Percentiles rank a stretch among this genome's conserved stretches.
These are phyloP conservation scores for Aleiodes leptofemur DNA, from an alignment of 2,888 invertebrate species.

Conservation along the genomic window DNA sequence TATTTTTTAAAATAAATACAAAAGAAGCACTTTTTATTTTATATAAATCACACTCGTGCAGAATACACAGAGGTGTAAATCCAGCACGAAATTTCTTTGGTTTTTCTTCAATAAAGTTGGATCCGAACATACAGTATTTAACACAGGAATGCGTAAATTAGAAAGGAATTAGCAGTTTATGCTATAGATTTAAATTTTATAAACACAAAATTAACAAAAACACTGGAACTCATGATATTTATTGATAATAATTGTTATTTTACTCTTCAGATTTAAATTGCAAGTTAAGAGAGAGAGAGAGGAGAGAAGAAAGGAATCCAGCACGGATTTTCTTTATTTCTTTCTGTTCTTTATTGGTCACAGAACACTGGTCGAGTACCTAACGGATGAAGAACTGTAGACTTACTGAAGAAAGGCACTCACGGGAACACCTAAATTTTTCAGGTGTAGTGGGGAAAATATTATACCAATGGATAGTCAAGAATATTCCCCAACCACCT, in stretches of 20 bases:
- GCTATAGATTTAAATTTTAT: slow-evolving; percentile 2
- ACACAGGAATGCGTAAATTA: no score
- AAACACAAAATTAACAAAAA: slow-evolving; percentile 6
- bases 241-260: neutral
- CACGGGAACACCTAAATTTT: slow-evolving; percentile 22
- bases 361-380: neutral
- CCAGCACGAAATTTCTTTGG: neutral
- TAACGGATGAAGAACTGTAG: slow-evolving; percentile 26
- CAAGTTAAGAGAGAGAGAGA: no score
- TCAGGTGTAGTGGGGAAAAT: slow-evolving; percentile 22
- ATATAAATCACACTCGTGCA: no score
- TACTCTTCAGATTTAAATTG: neutral
- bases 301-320: neutral
- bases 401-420: slow-evolving; percentile 29
- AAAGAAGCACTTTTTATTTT: neutral
- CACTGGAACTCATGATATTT: slow-evolving; percentile 4
- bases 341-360: no score
- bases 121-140: neutral
- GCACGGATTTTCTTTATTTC: no score
- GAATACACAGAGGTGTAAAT: slow-evolving; percentile 16
- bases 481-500: slow-evolving; percentile 3
- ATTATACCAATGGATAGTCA: slow-evolving; percentile 31
- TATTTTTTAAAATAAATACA: neutral
- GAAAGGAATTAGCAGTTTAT: neutral
- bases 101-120: neutral